Conservation (phyloP, 2,113 vertebrate species). For the Cavia aperea region DNA sequence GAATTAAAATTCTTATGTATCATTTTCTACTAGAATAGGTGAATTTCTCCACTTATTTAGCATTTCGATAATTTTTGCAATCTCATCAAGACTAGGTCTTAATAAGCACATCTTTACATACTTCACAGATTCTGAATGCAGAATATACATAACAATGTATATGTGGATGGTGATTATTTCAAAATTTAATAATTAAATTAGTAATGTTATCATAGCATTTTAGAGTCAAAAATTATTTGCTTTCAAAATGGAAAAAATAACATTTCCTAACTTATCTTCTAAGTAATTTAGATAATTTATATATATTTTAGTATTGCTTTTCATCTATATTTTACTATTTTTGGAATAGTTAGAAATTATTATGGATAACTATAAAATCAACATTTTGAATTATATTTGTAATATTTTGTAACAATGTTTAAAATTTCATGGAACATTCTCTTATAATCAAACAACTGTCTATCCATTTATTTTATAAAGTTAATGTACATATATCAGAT, state of each 20-base stretch:
- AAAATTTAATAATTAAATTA: neutral
- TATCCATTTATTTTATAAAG: neutral
- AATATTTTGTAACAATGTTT: neutral
- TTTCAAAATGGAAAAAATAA: neutral
- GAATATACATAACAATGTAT: neutral
- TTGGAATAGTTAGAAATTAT: neutral
- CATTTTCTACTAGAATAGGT: neutral
- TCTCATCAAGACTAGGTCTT: neutral
- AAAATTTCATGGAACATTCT: neutral
- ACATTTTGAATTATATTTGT: neutral
- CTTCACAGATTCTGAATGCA: neutral
- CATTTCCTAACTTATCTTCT: constrained; percentile 2
- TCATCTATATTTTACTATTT: neutral
- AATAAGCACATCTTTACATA: neutral
- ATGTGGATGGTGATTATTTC: neutral
- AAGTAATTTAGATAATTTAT: neutral
- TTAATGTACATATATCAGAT: neutral
- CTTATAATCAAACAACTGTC: neutral
- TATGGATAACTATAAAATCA: neutral
- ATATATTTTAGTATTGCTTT: neutral
- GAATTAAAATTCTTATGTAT: neutral
- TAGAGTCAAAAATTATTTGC: neutral
- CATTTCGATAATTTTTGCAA: neutral
- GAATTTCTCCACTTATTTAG: neutral
- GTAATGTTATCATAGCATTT: neutral